These are phyloP conservation scores for Choristoneura fumiferana DNA, from an alignment of 1,140 invertebrate species.

Conservation along the genomic window DNA sequence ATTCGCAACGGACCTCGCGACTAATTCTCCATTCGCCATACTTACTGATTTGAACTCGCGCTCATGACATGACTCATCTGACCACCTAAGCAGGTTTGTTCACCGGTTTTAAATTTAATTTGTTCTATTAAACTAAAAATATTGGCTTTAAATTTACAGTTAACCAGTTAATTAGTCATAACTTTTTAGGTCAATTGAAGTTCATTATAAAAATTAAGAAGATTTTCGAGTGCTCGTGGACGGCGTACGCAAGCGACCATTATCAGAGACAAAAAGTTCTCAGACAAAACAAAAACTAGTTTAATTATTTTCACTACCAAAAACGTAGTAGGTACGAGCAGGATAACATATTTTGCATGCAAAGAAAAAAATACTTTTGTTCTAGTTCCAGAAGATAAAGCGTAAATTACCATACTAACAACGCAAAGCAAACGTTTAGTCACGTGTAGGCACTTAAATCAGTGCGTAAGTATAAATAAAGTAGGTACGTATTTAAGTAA, in stretches of 20 bases:
- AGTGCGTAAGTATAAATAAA: neutral
- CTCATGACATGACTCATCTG: constrained; percentile 7
- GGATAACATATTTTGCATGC: too few species aligned
- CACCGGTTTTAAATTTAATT: neutral
- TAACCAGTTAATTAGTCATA: neutral
- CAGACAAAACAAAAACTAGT: too few species aligned
- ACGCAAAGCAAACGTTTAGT: constrained; percentile 1
- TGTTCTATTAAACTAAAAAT: neutral
- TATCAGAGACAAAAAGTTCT: too few species aligned
- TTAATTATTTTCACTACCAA: too few species aligned
- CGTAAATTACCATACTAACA: neutral
- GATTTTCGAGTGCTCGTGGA: too few species aligned
- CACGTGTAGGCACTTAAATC: neutral
- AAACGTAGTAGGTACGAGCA: too few species aligned
- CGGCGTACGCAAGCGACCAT: too few species aligned
- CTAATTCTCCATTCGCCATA: constrained; percentile 35
- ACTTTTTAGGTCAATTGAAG: neutral
- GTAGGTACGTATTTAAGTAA: neutral
- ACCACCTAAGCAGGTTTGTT: constrained; percentile 3
- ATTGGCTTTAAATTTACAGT: neutral
- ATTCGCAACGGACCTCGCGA: constrained; percentile 29
- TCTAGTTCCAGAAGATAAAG: neutral
- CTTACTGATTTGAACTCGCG: constrained; percentile 17
- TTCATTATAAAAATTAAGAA: too few species aligned
- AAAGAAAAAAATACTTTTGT: too few species aligned